A percentile compares a stretch with the other conserved stretches of the same genome.
Evolutionary conservation across 2,797 vertebrate genomes (phyloP).

Genomic region (Coregonus sp.): DNA sequence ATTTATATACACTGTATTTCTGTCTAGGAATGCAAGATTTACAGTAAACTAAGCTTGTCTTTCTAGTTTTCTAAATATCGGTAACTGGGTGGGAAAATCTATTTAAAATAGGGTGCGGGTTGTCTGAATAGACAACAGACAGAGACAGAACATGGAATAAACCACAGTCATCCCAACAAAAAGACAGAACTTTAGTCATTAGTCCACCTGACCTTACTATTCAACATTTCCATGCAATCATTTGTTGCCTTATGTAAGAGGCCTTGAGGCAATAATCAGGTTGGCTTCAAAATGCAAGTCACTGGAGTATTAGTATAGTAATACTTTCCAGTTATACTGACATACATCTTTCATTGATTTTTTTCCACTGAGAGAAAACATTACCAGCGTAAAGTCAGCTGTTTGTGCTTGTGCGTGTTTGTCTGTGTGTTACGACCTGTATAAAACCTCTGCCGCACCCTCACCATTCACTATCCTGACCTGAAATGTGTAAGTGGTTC

Average conservation of each 20-base stretch:
- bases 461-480: not conserved
- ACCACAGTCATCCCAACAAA: not conserved
- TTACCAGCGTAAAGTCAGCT: not conserved
- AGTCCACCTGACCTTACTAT: not conserved
- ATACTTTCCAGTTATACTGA: no score
- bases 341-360: not conserved
- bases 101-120: not conserved
- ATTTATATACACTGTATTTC: not conserved
- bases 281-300: no score
- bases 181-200: not conserved
- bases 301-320: no score
- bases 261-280: no score
- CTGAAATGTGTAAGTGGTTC: not conserved
- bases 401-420: not conserved
- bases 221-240: not conserved
- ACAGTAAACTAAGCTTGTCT: conserved; percentile 1
- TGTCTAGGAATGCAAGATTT: not conserved
- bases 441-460: not conserved
- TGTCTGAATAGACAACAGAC: conserved; percentile 1
- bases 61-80: not conserved
- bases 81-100: conserved; percentile 1
- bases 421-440: not conserved
- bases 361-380: not conserved
- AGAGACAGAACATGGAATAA: not conserved
- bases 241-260: not conserved